Evolutionary conservation across 2,888 invertebrate species (phyloP).

Genomic region (Cataglyphis livida): DNA sequence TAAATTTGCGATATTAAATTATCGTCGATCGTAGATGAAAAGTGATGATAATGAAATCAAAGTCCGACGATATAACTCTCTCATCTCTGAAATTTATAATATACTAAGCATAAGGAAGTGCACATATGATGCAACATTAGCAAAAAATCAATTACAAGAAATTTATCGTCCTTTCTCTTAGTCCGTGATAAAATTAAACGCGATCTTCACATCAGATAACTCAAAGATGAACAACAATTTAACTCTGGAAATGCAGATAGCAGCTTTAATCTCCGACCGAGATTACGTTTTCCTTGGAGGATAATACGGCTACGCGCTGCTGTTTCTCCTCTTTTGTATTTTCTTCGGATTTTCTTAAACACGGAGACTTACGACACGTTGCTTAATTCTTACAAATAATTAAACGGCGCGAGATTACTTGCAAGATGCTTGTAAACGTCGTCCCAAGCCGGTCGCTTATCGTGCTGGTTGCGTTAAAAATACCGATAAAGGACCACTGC

Average conservation of each 20-base stretch:
- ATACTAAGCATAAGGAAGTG: neutral
- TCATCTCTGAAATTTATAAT: neutral
- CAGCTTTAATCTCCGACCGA: neutral
- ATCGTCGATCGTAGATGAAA: neutral
- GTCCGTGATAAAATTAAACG: neutral
- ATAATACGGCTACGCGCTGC: neutral
- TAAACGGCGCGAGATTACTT: slow-evolving; percentile 14
- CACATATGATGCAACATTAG: neutral
- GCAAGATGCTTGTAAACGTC: slow-evolving; percentile 69
- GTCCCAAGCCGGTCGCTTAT: slow-evolving; percentile 64
- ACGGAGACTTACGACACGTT: slow-evolving; percentile 2
- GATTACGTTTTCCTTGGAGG: neutral
- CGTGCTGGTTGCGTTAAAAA: slow-evolving; percentile 66
- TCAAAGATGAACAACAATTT: neutral
- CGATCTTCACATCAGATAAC: slow-evolving; percentile 18
- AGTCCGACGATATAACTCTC: neutral
- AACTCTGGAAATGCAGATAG: neutral
- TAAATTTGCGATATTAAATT: slow-evolving; percentile 14
- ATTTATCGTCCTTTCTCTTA: neutral
- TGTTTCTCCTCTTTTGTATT: neutral
- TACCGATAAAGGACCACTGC: slow-evolving; percentile 50
- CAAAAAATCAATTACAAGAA: neutral
- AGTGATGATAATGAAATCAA: neutral
- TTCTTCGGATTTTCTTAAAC: slow-evolving; percentile 25
- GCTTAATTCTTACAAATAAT: slow-evolving; percentile 48